Percentiles rank a stretch among this genome's conserved stretches.
Conservation (phyloP, 2,113 vertebrate genomes). For the Archocentrus centrarchus region DNA sequence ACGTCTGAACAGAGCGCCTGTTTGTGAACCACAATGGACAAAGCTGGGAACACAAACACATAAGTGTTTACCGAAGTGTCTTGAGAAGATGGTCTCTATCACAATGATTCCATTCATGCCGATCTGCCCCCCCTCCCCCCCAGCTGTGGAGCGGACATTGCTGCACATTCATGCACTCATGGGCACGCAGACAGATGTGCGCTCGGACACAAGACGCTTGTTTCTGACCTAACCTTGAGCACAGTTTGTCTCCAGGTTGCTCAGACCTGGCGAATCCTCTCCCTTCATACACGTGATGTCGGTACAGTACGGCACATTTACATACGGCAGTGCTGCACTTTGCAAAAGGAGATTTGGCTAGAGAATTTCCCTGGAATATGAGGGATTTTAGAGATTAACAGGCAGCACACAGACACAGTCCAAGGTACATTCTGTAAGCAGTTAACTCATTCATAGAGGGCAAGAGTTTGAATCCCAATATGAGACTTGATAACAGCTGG, state of each 20-base stretch:
- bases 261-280: not conserved
- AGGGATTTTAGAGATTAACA: slow-evolving; percentile 73
- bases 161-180: slow-evolving; percentile 13
- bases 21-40: slow-evolving; percentile 73
- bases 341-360: slow-evolving; percentile 59
- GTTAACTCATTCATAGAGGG: slow-evolving; percentile 44
- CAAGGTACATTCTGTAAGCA: slow-evolving; percentile 60
- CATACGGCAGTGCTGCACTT: not conserved
- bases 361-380: slow-evolving; percentile 62
- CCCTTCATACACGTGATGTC: not conserved
- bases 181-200: slow-evolving; percentile 42
- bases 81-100: slow-evolving; percentile 60
- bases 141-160: slow-evolving; percentile 51
- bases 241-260: slow-evolving; percentile 31
- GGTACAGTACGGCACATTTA: not conserved
- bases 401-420: slow-evolving; percentile 51
- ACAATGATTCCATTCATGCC: slow-evolving; percentile 74
- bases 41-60: slow-evolving; percentile 70
- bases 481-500: not conserved
- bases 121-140: slow-evolving; percentile 49
- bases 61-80: slow-evolving; percentile 59
- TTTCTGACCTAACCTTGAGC: not conserved
- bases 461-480: not conserved
- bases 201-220: not conserved
- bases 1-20: slow-evolving; percentile 53